These are phyloP conservation scores for Lymantria monacha DNA, from an alignment of 2,888 invertebrate species.

Conservation along the genomic window DNA sequence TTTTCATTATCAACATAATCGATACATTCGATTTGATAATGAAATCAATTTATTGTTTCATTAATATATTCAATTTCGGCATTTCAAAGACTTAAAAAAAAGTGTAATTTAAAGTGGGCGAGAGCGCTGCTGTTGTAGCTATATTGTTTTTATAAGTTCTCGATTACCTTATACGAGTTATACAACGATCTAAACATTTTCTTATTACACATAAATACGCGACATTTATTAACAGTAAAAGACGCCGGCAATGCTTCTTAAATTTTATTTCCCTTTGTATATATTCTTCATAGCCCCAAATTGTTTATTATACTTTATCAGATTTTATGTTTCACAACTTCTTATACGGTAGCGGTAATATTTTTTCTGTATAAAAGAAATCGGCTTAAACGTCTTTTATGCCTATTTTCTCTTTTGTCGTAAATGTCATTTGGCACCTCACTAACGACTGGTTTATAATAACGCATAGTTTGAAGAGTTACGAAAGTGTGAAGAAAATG, in stretches of 20 bases:
- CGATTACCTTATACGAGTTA: conserved; percentile 42
- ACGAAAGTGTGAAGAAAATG: conserved; percentile 51
- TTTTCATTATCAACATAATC: no score
- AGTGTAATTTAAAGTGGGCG: background rate
- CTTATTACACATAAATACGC: conserved; percentile 30
- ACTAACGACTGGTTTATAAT: conserved; percentile 47
- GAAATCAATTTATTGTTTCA: no score
- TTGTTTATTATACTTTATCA: conserved; percentile 28
- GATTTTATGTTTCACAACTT: conserved; percentile 24
- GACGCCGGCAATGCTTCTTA: conserved; percentile 25
- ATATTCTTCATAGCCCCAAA: conserved; percentile 11
- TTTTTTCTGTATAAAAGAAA: conserved; percentile 15
- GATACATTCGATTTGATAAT: no score
- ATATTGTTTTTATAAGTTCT: conserved; percentile 32
- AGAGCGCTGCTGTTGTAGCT: background rate
- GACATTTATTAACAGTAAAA: conserved; percentile 34
- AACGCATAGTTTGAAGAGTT: conserved; percentile 37
- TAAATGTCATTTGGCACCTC: conserved; percentile 28
- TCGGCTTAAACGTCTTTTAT: conserved; percentile 15
- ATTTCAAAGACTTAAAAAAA: no score
- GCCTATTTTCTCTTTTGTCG: conserved; percentile 15
- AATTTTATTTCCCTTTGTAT: conserved; percentile 30
- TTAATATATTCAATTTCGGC: no score
- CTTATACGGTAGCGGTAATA: conserved; percentile 12
- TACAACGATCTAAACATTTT: conserved; percentile 33